Base-by-base conservation (phyloP, 2,888 invertebrate species). In the Xanthorhoe spadicearia region DNA sequence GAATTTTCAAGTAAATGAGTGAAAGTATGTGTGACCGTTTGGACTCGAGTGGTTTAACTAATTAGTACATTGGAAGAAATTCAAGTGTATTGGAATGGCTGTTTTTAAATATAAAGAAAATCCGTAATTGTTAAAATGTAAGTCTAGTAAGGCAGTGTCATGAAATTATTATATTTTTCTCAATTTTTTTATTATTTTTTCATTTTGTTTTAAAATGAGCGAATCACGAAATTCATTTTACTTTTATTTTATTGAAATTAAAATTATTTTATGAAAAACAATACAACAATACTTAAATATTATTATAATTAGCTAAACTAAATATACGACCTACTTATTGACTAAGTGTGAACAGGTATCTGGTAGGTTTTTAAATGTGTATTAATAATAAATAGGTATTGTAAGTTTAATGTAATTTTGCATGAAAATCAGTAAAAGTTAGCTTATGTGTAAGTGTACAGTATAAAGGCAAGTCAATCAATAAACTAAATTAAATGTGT, bases 361-460 rank as follows among this genome's bases (percentile, higher is more conserved):
- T 59, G 52, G 55, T 67, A 63, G 60, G 60, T 60, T 63, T 61
- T 56, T 56, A 66, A 66, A 15, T 38, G 32, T 65, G 50, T 66
- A 65, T 55, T 65, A 19, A 61, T 53, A 52, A 46, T 46, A 56
- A 53, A 19, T 61, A 48, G 17, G 7, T 48, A 19, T n/a, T 38
- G 15, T 67, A 63, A 67, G 62, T 51, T 57, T 52, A 61, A 68
- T 68, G 66, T 71, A 71, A 73, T 73, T 71, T 71, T 70, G 68
- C 68, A 68, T 68, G 64, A 57, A 53, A 61, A 71, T 61, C 53
- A 54, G 59, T 69, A 62, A 58, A 38, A 50, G 56, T 15, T 67
- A 72, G 74, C 74, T 74, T 74, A 72, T 69, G 72, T 74, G 68
- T 72, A 74, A 70, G 69, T 74, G 74, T 74, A 74, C 70, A 66